phyloP scores from a whole-genome alignment of 2,797 vertebrate species.

The Urocyon cinereoargenteus region DNA sequence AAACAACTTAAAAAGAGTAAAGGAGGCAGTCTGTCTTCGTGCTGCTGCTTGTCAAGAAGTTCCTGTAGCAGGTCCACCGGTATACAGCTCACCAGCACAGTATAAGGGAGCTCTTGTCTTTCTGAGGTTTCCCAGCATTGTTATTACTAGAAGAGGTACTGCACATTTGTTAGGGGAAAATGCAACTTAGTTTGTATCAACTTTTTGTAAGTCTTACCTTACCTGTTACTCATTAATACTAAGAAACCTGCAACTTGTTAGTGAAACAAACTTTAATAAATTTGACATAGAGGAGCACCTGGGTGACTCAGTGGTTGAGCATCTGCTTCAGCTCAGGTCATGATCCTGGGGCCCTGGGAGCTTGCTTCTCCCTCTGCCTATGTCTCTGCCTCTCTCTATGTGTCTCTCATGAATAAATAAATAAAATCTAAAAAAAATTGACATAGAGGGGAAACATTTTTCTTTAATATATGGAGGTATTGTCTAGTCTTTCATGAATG shows the following conservation, averaged over 20 bases:
- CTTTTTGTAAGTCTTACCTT: background rate
- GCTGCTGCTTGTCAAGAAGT: background rate
- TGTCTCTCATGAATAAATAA: no score
- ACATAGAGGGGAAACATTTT: background rate
- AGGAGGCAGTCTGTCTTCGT: background rate
- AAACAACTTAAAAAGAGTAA: background rate
- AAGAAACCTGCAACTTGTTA: constrained; percentile 57
- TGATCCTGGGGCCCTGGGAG: no score
- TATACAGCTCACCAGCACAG: background rate
- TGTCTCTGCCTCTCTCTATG: no score
- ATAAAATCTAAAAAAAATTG: no score
- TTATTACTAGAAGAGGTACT: background rate
- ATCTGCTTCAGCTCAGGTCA: no score
- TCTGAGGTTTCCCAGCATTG: background rate
- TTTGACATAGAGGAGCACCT: background rate
- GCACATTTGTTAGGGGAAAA: background rate
- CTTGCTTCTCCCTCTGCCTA: no score
- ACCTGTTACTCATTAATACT: background rate
- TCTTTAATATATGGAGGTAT: background rate
- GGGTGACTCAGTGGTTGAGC: no score
- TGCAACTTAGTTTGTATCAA: background rate
- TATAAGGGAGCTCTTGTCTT: background rate
- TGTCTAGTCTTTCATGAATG: constrained; percentile 44
- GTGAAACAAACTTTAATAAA: constrained; percentile 51
- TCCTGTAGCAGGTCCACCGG: background rate